These are phyloP conservation scores for Salvelinus alpinus DNA, from an alignment of 2,113 vertebrate genomes.

Conservation along the genomic window DNA sequence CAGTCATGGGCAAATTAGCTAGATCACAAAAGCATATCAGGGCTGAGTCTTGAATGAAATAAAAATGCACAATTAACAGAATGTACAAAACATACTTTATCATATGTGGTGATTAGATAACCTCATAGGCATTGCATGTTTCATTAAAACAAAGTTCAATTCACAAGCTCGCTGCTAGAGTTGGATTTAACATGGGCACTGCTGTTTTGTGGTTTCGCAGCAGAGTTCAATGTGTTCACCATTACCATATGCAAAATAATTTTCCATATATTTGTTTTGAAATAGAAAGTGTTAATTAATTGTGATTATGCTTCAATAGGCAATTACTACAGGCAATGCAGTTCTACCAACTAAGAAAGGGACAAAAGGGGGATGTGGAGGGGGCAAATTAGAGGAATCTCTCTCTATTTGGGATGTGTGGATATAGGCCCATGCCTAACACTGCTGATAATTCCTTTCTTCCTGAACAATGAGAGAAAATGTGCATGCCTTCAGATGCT, in stretches of 20 bases:
- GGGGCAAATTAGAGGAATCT: neutral
- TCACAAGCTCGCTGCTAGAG: neutral
- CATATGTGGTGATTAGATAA: neutral
- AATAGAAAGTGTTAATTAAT: constrained; percentile 1
- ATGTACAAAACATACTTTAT: neutral
- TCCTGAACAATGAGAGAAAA: constrained; percentile 13
- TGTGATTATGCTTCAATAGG: neutral
- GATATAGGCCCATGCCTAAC: neutral
- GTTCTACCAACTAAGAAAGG: neutral
- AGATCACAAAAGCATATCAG: no score
- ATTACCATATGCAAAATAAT: neutral
- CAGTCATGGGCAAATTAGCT: no score
- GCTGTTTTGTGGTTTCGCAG: neutral
- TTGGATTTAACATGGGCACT: neutral
- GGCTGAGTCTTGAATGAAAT: no score
- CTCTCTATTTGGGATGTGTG: neutral
- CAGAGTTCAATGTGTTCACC: neutral
- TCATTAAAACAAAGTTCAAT: neutral
- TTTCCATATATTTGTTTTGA: neutral
- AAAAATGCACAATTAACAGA: neutral
- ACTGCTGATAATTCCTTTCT: constrained; percentile 7
- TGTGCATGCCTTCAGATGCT: constrained; percentile 21
- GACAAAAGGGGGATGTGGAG: neutral
- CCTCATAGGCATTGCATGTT: neutral
- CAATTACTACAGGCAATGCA: neutral